Conservation (phyloP, 2,888 invertebrate species). For the Cancer borealis region DNA sequence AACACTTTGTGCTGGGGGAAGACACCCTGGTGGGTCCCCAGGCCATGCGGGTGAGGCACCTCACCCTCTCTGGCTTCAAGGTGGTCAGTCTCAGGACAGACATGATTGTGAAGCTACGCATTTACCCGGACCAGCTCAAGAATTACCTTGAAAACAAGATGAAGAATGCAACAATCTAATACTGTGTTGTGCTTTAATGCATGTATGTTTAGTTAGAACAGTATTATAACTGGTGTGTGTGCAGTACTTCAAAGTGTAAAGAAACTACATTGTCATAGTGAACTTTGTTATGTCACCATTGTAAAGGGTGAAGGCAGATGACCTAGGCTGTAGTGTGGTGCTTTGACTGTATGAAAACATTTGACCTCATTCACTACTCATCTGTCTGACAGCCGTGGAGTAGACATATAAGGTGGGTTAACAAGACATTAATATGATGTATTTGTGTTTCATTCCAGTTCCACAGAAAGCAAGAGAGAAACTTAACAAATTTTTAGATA, state of each 20-base stretch:
- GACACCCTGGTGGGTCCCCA: conserved; percentile 82
- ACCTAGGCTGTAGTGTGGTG: neutral
- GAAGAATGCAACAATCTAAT: conserved; percentile 47
- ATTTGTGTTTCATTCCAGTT: neutral
- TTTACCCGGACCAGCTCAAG: conserved; percentile 82
- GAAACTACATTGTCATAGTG: conserved; percentile 16
- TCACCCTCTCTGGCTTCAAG: conserved; percentile 84
- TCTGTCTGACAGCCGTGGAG: neutral
- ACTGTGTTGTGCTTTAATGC: neutral
- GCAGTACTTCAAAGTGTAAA: neutral
- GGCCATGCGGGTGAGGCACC: conserved; percentile 84
- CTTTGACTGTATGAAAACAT: neutral
- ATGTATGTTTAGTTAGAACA: neutral
- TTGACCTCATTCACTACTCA: neutral
- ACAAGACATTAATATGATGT: neutral
- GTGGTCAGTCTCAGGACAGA: conserved; percentile 84
- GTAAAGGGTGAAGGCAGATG: neutral
- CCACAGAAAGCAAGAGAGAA: neutral
- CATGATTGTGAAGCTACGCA: conserved; percentile 82
- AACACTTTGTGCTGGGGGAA: conserved; percentile 68
- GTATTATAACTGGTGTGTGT: neutral
- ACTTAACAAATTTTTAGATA: neutral
- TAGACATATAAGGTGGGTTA: neutral
- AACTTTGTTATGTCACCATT: neutral
- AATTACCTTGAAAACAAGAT: conserved; percentile 82